Conservation (phyloP, 2,888 invertebrate species). For the Acanthosoma haemorrhoidale region DNA sequence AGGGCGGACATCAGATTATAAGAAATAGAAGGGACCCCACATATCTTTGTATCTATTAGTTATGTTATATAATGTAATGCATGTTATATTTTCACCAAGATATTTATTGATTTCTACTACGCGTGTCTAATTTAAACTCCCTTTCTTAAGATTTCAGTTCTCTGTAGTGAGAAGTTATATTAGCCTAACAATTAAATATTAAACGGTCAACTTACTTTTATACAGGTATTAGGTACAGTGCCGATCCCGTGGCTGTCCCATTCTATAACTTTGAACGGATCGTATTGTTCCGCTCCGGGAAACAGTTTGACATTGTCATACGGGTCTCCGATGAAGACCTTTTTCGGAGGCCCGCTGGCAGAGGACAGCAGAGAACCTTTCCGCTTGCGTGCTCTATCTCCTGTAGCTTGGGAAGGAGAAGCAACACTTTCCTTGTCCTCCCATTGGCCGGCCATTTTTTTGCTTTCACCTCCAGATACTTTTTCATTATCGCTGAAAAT, state of each 20-base stretch:
- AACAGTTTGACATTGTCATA: conserved; percentile 27
- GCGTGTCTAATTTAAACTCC: no score
- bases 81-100: no score
- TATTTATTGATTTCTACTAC: no score
- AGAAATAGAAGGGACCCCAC: no score
- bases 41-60: no score
- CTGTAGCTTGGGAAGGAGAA: background rate
- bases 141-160: no score
- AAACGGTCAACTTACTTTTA: conserved; percentile 45
- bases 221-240: conserved; percentile 58
- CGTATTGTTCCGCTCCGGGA: conserved; percentile 44
- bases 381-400: conserved; percentile 20
- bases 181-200: background rate
- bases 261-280: conserved; percentile 56
- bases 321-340: background rate
- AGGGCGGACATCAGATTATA: no score
- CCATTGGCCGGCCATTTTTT: background rate
- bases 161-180: background rate
- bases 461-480: background rate
- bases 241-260: conserved; percentile 67
- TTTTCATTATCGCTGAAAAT: background rate
- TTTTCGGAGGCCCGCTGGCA: conserved; percentile 15
- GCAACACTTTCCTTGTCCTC: background rate
- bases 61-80: no score
- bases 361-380: conserved; percentile 5